These are phyloP conservation scores for Bombycilla garrulus DNA, from an alignment of 2,113 vertebrate genomes.

Conservation along the genomic window DNA sequence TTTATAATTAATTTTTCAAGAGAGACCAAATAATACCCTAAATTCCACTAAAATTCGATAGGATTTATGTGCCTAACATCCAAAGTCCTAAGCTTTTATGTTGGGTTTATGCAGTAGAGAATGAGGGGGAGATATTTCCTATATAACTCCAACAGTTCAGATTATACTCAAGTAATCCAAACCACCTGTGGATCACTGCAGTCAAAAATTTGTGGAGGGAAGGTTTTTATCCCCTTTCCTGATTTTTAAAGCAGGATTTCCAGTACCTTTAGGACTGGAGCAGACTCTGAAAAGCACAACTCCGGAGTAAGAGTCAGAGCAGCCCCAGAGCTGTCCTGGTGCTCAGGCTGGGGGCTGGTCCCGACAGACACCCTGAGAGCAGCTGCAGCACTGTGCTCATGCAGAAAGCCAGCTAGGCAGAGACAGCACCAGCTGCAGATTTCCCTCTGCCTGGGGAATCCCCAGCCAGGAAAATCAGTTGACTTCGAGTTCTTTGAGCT, in stretches of 20 bases:
- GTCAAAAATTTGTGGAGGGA: neutral
- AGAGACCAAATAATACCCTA: neutral
- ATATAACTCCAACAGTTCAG: neutral
- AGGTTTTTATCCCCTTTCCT: fast-evolving
- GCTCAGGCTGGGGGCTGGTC: neutral
- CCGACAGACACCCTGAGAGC: fast-evolving
- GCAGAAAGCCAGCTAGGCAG: neutral
- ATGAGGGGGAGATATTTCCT: constrained; percentile 14
- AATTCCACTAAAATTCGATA: constrained; percentile 26
- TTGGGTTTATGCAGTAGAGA: neutral
- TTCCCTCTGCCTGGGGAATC: neutral
- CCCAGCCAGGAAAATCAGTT: neutral
- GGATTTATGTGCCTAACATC: constrained; percentile 21
- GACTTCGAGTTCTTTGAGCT: fast-evolving
- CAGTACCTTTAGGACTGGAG: neutral
- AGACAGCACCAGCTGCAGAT: neutral
- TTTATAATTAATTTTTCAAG: constrained; percentile 46
- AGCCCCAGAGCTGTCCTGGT: neutral
- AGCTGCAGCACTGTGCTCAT: neutral
- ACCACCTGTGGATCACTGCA: constrained; percentile 9
- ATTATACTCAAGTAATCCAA: constrained; percentile 36
- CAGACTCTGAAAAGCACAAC: neutral
- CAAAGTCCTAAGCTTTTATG: constrained; percentile 40
- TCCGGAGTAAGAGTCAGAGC: neutral
- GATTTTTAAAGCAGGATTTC: neutral